Evolutionary conservation across 1,140 invertebrate genomes (phyloP).

Genomic region (Drosophila lacteicornis): DNA sequence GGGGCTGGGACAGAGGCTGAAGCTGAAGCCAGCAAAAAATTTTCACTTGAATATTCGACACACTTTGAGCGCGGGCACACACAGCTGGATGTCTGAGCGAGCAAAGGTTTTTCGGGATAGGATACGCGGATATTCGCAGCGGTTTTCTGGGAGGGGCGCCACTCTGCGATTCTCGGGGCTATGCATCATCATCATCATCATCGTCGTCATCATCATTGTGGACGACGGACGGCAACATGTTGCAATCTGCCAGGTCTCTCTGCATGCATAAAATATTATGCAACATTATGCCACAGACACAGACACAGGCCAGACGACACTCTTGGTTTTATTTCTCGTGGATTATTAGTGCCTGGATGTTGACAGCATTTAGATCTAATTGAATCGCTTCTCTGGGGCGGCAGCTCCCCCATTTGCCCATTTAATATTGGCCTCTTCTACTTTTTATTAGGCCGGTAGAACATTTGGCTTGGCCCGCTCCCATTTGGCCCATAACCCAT

Average conservation of each 20-base stretch:
- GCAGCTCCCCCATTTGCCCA: not conserved
- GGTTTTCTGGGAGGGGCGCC: conserved; percentile 69
- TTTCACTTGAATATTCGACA: conserved; percentile 83
- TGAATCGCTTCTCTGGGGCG: conserved; percentile 59
- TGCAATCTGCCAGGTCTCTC: conserved; percentile 79
- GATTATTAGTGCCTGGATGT: conserved; percentile 66
- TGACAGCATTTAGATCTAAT: conserved; percentile 81
- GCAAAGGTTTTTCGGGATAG: conserved; percentile 56
- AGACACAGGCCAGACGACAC: conserved; percentile 66
- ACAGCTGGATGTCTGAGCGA: conserved; percentile 66
- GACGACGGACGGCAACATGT: conserved; percentile 59
- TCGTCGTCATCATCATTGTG: conserved; percentile 11
- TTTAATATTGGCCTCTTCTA: not conserved
- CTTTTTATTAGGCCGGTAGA: conserved; percentile 17
- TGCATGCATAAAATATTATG: conserved; percentile 81
- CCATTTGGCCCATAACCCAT: conserved; percentile 65
- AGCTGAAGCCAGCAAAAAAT: conserved; percentile 63
- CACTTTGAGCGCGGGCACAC: conserved; percentile 62
- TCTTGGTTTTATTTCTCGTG: conserved; percentile 41
- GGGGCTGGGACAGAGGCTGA: conserved; percentile 55
- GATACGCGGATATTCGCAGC: conserved; percentile 26
- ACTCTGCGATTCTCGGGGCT: conserved; percentile 75
- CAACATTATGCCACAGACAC: conserved; percentile 78
- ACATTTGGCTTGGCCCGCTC: conserved; percentile 62
- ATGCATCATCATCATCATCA: conserved; percentile 75